These are phyloP conservation scores for Caenorhabditis sp. DNA, from an alignment of 2,888 invertebrate genomes.

Conservation along the genomic window DNA sequence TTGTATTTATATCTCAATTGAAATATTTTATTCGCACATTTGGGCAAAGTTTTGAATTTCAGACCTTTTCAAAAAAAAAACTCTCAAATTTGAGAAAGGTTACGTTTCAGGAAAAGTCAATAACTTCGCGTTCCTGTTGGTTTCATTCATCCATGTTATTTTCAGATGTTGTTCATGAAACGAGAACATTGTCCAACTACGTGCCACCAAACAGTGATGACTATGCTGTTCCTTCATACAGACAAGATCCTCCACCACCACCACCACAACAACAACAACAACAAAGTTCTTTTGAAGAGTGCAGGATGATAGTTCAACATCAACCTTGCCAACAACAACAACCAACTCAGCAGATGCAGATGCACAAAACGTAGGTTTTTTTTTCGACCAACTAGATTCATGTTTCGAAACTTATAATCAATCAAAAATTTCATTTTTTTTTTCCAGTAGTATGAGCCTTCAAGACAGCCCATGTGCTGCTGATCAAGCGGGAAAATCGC, in stretches of 20 bases:
- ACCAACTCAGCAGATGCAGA: not conserved
- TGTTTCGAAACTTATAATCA: not conserved
- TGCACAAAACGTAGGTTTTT: not conserved
- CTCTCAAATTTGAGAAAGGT: no score
- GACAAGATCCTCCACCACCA: not conserved
- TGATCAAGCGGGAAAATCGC: slow-evolving; percentile 45
- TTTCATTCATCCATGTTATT: no score
- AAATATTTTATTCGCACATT: no score
- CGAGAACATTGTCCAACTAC: not conserved
- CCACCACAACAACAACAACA: not conserved
- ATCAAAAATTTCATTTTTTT: not conserved
- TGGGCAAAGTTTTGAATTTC: no score
- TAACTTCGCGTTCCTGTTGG: no score
- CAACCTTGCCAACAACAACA: not conserved
- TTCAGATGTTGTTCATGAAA: no score
- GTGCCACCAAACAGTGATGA: not conserved
- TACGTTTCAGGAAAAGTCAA: no score
- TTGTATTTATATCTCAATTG: no score
- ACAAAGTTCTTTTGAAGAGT: not conserved
- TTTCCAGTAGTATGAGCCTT: not conserved
- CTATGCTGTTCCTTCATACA: not conserved
- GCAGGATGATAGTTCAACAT: not conserved
- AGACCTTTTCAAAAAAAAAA: no score
- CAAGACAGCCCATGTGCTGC: slow-evolving; percentile 40
- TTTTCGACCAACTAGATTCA: not conserved